Conservation (phyloP, 1,140 invertebrate genomes). For the Lasaia peninsularis region DNA sequence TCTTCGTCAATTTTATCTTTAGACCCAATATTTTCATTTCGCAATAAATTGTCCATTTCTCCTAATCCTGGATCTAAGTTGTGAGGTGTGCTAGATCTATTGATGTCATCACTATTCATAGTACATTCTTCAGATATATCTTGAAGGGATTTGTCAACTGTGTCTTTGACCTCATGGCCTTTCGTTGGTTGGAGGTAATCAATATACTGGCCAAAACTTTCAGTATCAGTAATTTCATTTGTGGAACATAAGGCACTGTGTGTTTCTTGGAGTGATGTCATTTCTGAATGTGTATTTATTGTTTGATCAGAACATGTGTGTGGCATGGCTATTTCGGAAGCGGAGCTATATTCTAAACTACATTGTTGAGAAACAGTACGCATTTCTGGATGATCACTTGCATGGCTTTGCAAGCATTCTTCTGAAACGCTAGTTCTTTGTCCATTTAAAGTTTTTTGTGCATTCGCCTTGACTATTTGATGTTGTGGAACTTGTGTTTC, state of each 20-base stretch:
- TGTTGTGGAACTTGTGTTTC: constrained; percentile 82
- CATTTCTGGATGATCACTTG: constrained; percentile 65
- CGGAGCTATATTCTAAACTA: constrained; percentile 71
- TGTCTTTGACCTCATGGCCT: constrained; percentile 43
- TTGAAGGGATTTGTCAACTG: constrained; percentile 56
- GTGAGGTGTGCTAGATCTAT: constrained; percentile 46
- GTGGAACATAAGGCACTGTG: constrained; percentile 73
- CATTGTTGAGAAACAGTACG: constrained; percentile 74
- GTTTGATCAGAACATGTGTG: constrained; percentile 73
- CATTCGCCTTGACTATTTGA: constrained; percentile 71
- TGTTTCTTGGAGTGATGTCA: constrained; percentile 72
- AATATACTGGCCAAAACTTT: constrained; percentile 73
- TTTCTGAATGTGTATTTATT: constrained; percentile 70
- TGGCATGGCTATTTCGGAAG: constrained; percentile 69
- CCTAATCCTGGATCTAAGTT: constrained; percentile 36
- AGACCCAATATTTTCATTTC: constrained; percentile 39
- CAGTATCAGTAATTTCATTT: constrained; percentile 73
- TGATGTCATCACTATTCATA: constrained; percentile 62
- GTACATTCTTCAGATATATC: constrained; percentile 69
- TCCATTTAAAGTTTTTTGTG: constrained; percentile 50
- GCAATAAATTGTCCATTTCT: constrained; percentile 49
- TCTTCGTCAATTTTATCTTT: constrained; percentile 58
- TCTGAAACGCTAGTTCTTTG: constrained; percentile 64
- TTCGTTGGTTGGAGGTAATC: constrained; percentile 64
- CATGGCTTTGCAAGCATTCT: constrained; percentile 63